Evolutionary conservation across 2,888 invertebrate species (phyloP), one percentile per base, ranked within the genome.

Genomic region (Deladenus siricidicola): DNA sequence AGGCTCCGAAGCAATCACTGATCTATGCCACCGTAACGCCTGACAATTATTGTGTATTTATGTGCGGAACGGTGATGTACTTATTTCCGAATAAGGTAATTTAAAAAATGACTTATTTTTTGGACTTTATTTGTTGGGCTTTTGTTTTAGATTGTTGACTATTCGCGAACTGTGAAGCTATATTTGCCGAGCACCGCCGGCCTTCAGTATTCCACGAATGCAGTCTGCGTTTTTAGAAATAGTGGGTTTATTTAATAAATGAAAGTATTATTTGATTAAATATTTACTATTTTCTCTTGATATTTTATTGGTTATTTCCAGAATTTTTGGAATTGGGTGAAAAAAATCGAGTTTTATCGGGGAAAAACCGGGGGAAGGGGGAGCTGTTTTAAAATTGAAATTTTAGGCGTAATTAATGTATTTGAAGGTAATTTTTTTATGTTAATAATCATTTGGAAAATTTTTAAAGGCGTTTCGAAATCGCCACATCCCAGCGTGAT

Each of bases 131-230:
- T 55, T 59, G 39, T 50, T 49, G 1, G 23, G 47, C 21, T 23
- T 39, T 45, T 47, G 21, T 34, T 34, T 34, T 34, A 34, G 39
- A 6, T 14, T 10, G 39, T 34, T 34, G 14, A 34, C 8, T 10
- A 6, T 34, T 6, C 39, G 39, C 39, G 39, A 4, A 34, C 39
- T 34, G 39, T 34, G 14, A 34, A 34, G 39, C 14, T 34, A 6
- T 34, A 43, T 19, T 29, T 61, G 30, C 67, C 69, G 2, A 43
- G 67, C n/a, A 72, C 69, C 6, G 70, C 71, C 6, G 72, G 72
- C 14, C 52, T 72, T 4, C 60, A 62, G 34, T 70, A 72, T 49
- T 42, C 49, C 4, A 47, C 39, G 4, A 48, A 56, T 2, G 39
- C 56, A 19, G 51, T 67, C 10, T 70, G 69, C 30, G 34, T 66